These are phyloP conservation scores for Brachionus angularis DNA, from an alignment of 1,140 invertebrate genomes.

Conservation along the genomic window DNA sequence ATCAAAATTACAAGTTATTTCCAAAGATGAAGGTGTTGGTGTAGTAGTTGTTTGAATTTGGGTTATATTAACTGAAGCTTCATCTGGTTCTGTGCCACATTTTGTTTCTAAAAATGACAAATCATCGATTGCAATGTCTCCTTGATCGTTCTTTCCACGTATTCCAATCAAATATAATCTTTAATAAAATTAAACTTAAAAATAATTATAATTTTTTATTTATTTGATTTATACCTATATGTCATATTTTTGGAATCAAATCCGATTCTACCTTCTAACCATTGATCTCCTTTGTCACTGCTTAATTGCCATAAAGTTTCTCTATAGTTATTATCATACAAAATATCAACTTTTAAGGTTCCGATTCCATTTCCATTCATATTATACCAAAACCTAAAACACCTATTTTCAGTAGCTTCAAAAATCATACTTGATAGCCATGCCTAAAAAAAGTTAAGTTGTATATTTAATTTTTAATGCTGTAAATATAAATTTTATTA, in stretches of 20 bases:
- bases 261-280: conserved; percentile 3
- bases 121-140: conserved; percentile 49
- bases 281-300: conserved; percentile 20
- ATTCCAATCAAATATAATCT: conserved; percentile 20
- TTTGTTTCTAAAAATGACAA: conserved; percentile 51
- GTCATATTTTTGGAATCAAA: conserved; percentile 11
- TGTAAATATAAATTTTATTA: neutral
- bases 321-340: neutral
- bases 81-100: conserved; percentile 46
- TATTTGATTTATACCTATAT: neutral
- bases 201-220: neutral
- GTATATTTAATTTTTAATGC: neutral
- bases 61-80: neutral
- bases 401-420: neutral
- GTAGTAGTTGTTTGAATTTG: conserved; percentile 1
- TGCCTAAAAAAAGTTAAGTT: conserved; percentile 46
- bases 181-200: neutral
- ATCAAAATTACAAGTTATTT: conserved; percentile 47
- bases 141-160: conserved; percentile 63
- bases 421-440: conserved; percentile 52
- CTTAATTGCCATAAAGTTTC: conserved; percentile 6
- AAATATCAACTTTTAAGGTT: conserved; percentile 48
- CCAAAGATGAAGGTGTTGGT: conserved; percentile 10
- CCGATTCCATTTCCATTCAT: conserved; percentile 53
- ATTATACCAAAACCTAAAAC: conserved; percentile 48